Percentiles rank a stretch among this genome's conserved stretches.
phyloP scores from a whole-genome alignment of 2,797 vertebrate species.

The Malacoraja senta region DNA sequence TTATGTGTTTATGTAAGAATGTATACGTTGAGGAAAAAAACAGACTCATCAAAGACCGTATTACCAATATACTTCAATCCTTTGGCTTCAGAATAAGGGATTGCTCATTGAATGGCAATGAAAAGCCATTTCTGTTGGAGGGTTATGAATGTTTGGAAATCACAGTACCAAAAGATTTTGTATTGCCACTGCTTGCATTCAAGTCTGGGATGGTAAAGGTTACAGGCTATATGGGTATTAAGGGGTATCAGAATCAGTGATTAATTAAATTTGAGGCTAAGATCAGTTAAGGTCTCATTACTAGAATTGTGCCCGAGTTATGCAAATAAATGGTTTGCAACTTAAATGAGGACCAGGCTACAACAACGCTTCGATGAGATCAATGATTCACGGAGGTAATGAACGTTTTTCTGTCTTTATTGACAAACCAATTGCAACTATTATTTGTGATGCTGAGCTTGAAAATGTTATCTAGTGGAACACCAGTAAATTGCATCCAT shows the following conservation, averaged over 20 bases:
- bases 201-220: too few relatives aligned
- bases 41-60: neutral
- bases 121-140: too few relatives aligned
- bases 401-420: neutral
- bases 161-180: too few relatives aligned
- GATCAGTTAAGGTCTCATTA: neutral
- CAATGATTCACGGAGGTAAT: neutral
- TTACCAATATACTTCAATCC: neutral
- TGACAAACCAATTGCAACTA: neutral
- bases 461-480: slow-evolving; percentile 5
- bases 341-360: neutral
- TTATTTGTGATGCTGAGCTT: slow-evolving; percentile 4
- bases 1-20: too few relatives aligned
- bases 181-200: too few relatives aligned
- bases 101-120: too few relatives aligned
- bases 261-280: too few relatives aligned
- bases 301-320: neutral
- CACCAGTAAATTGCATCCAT: neutral
- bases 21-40: neutral
- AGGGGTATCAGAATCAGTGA: too few relatives aligned
- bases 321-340: slow-evolving; percentile 6
- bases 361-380: neutral
- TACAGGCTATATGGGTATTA: too few relatives aligned
- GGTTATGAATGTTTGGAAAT: too few relatives aligned
- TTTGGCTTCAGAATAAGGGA: too few relatives aligned